Conservation (phyloP, 2,797 vertebrate genomes). For the Gallirallus australis region DNA sequence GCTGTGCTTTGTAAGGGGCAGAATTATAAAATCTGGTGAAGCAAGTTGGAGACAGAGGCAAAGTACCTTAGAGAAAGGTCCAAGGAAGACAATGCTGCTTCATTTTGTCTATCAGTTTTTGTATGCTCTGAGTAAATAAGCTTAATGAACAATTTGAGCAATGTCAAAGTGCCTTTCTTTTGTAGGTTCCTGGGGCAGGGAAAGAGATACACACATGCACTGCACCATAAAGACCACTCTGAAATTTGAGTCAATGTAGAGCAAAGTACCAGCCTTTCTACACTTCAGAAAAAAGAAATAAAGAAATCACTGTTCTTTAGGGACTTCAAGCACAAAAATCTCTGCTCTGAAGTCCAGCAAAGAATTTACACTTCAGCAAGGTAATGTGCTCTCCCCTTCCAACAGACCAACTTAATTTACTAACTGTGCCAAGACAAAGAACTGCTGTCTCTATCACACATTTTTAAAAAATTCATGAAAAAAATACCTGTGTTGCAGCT, state of each 20-base stretch:
- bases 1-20: background rate
- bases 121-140: background rate
- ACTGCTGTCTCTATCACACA: background rate
- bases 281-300: background rate
- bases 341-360: background rate
- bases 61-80: background rate
- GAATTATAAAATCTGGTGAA: background rate
- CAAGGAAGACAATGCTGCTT: background rate
- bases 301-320: background rate
- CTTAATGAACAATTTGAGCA: background rate
- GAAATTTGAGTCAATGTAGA: background rate
- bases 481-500: background rate
- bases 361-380: background rate
- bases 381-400: background rate
- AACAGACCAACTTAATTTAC: background rate
- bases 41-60: background rate
- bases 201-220: background rate
- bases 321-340: background rate
- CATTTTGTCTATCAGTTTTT: background rate
- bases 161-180: background rate
- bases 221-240: background rate
- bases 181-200: rapidly evolving
- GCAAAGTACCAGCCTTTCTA: background rate
- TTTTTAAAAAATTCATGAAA: background rate
- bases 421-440: background rate